Conservation (phyloP, 2,113 vertebrate genomes). For the Leiothrix lutea region DNA sequence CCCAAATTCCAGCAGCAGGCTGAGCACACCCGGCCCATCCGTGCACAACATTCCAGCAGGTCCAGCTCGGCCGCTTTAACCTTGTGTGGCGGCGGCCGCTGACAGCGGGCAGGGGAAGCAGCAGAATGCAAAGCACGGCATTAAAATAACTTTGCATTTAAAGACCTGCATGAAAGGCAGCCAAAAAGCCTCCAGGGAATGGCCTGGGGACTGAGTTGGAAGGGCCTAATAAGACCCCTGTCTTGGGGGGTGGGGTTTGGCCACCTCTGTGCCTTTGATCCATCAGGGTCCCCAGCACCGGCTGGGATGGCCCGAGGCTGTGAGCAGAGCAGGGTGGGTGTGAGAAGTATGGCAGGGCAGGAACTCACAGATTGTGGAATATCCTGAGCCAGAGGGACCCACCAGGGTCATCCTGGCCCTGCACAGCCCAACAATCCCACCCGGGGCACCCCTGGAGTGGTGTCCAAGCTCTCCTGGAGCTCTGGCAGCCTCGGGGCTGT, state of each 20-base stretch:
- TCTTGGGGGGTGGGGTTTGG: background rate
- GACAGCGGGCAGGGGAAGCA: background rate
- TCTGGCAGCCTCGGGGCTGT: no score
- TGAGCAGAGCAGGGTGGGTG: rapidly evolving
- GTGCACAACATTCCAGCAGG: rapidly evolving
- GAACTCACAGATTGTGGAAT: background rate
- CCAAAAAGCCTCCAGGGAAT: background rate
- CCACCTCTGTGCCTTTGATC: background rate
- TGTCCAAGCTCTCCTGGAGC: background rate
- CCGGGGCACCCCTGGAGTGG: rapidly evolving
- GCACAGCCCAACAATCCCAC: background rate
- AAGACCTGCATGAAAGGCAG: background rate
- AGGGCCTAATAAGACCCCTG: rapidly evolving
- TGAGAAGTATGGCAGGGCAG: background rate
- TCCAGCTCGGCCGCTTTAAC: background rate
- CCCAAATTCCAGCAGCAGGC: background rate
- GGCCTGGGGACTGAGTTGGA: background rate
- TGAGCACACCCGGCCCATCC: background rate
- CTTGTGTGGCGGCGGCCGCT: background rate
- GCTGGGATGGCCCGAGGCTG: background rate
- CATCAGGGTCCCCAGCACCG: rapidly evolving
- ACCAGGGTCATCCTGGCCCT: background rate
- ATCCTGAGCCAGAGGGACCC: background rate
- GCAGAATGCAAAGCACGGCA: background rate
- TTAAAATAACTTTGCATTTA: background rate